phyloP scores from a whole-genome alignment of 2,797 vertebrate genomes.

The Hybognathus amarus region DNA sequence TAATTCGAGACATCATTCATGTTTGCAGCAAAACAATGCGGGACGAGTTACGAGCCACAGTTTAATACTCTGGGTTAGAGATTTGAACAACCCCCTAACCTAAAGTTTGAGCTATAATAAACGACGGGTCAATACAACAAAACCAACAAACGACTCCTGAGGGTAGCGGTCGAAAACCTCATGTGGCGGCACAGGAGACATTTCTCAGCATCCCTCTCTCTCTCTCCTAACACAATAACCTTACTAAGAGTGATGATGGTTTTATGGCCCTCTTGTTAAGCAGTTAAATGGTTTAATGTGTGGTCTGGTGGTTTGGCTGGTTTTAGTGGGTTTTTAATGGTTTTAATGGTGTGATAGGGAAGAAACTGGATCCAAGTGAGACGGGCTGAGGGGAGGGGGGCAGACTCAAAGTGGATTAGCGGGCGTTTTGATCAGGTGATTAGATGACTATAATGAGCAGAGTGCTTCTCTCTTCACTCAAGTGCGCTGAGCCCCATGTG shows the following conservation, averaged over 20 bases:
- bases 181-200: constrained; percentile 20
- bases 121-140: constrained; percentile 24
- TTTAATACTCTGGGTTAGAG: constrained; percentile 13
- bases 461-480: constrained; percentile 69
- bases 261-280: constrained; percentile 66
- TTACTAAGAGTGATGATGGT: constrained; percentile 57
- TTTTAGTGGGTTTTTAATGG: constrained; percentile 79
- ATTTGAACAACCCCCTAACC: not conserved
- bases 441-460: constrained; percentile 64
- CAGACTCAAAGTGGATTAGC: constrained; percentile 65
- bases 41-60: not conserved
- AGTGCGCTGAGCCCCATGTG: constrained; percentile 62
- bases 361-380: constrained; percentile 81
- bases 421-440: constrained; percentile 66
- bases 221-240: constrained; percentile 55
- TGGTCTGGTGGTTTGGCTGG: constrained; percentile 82
- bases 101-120: constrained; percentile 18
- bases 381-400: constrained; percentile 72
- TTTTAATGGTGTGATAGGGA: constrained; percentile 85
- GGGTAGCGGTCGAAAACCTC: constrained; percentile 33
- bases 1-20: not conserved
- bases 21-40: not conserved
- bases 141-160: constrained; percentile 31
- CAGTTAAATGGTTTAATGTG: constrained; percentile 66
- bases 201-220: constrained; percentile 35